Base-by-base conservation (phyloP, 1,140 invertebrate genomes). In the Maniola jurtina region DNA sequence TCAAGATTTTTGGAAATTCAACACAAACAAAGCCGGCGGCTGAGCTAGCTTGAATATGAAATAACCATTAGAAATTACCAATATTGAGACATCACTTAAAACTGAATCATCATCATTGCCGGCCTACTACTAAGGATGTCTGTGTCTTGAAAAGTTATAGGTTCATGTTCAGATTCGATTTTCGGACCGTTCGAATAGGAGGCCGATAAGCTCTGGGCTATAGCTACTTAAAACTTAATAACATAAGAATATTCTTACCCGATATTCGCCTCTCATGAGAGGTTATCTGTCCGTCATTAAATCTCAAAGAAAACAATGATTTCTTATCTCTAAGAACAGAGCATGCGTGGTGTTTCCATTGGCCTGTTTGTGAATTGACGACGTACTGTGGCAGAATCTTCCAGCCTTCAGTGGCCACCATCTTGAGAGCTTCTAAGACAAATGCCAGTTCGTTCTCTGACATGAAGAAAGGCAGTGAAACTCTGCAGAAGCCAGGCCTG, bases 361-460 rank as follows among this genome's bases (percentile, higher is more conserved):
- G 96, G 0, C 95, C 97, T 8, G 96, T 98, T 83, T 97, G 95
- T 5, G 95, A 93, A 84, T 98, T 97, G 10, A 97, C 92, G 7
- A 94, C 93, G 80, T 98, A 98, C 77, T 97, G 95, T 0, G 97
- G 97, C 50, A 99, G 83, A 36, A 98, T 92, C 78, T 97, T 97
- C 96, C 97, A 98, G 0, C 96, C 96, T 89, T 97, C 94, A 0
- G 95, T 95, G 0, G 96, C 96, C 0, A 98, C 95, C 93, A 97
- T 95, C 86, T 96, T 95, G 10, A 99, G 85, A 0, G 97, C 96
- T 86, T 97, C 95, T 59, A 98, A 84, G 0, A 98, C 93, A 85
- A 96, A 98, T 9, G 95, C 94, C 6, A 96, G 87, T 87, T 97
- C 95, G 34, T 93, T 89, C 64, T 97, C 95, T 15, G 94, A 93